Percentiles rank a stretch among this genome's conserved stretches.
These are phyloP conservation scores for Hydrotaea cyrtoneurina DNA, from an alignment of 2,888 invertebrate species.

Conservation along the genomic window DNA sequence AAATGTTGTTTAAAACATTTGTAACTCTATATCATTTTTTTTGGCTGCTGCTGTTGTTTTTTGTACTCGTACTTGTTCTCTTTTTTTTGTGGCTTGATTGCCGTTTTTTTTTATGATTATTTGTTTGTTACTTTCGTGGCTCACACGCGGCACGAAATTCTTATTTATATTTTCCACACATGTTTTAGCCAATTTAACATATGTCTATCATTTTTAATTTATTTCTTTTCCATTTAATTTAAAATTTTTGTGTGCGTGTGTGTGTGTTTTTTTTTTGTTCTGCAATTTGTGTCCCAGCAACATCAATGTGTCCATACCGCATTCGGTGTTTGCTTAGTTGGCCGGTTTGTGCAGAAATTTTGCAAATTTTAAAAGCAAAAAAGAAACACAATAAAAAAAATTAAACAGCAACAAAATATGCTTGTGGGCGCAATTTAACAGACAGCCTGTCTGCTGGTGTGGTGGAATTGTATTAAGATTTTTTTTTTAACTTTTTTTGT, in stretches of 20 bases:
- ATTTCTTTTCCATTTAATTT: slow-evolving; percentile 67
- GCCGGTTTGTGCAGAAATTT: slow-evolving; percentile 32
- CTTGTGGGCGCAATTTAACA: slow-evolving; percentile 66
- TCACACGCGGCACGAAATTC: not conserved
- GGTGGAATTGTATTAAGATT: slow-evolving; percentile 56
- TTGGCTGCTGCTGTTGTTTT: too few relatives aligned
- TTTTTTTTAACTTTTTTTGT: too few relatives aligned
- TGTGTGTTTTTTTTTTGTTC: slow-evolving; percentile 26
- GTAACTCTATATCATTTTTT: slow-evolving; percentile 25
- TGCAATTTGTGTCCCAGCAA: slow-evolving; percentile 6
- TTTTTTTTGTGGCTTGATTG: slow-evolving; percentile 1
- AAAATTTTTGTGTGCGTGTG: slow-evolving; percentile 41
- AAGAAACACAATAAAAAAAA: slow-evolving; percentile 38
- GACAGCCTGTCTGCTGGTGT: slow-evolving; percentile 65
- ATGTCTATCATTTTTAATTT: slow-evolving; percentile 67
- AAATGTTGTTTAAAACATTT: slow-evolving; percentile 46
- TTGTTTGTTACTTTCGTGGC: slow-evolving; percentile 4
- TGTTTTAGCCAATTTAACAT: slow-evolving; percentile 61
- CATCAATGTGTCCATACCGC: slow-evolving; percentile 17
- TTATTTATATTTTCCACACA: slow-evolving; percentile 44
- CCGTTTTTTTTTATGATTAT: slow-evolving; percentile 16
- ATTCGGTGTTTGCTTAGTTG: not conserved
- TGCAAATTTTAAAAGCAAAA: not conserved
- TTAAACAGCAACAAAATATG: slow-evolving; percentile 19
- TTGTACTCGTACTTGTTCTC: not conserved